These are phyloP conservation scores for Stichopus chloronotus DNA, from an alignment of 35 echinoderm and acorn worm genomes.

Conservation along the genomic window DNA sequence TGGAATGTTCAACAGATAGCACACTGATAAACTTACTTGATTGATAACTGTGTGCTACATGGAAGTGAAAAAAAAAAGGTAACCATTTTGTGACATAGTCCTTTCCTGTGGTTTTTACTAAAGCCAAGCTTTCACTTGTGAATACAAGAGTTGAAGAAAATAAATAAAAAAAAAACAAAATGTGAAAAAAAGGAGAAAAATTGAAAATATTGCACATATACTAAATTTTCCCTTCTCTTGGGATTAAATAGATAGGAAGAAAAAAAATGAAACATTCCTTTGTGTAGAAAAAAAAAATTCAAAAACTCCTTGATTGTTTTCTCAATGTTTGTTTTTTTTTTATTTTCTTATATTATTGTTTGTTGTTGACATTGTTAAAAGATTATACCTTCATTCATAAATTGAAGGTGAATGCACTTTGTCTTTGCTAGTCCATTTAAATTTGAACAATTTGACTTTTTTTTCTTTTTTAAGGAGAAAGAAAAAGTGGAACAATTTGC, in stretches of 20 bases:
- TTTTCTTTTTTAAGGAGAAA: neutral
- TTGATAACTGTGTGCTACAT: neutral
- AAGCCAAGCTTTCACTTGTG: slow-evolving; percentile 30
- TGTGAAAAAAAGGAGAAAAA: slow-evolving; percentile 26
- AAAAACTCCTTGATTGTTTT: slow-evolving; percentile 7
- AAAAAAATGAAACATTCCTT: slow-evolving; percentile 28
- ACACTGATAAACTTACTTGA: neutral
- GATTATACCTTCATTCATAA: slow-evolving; percentile 25
- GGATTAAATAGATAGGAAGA: slow-evolving; percentile 56
- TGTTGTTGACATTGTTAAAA: neutral
- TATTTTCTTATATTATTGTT: neutral
- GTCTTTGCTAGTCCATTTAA: slow-evolving; percentile 5
- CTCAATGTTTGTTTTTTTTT: neutral
- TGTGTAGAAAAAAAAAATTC: slow-evolving; percentile 41
- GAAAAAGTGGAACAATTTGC: slow-evolving; percentile 4
- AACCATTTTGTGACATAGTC: neutral
- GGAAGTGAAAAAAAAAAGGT: neutral
- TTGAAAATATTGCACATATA: slow-evolving; percentile 59
- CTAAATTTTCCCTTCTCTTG: slow-evolving; percentile 44
- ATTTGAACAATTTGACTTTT: neutral
- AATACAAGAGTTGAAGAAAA: slow-evolving; percentile 41
- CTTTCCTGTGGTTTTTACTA: neutral
- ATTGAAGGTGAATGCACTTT: slow-evolving; percentile 48
- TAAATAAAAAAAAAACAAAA: slow-evolving; percentile 48
- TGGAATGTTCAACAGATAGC: slow-evolving; percentile 46